Base-by-base conservation (phyloP, 2,888 invertebrate genomes). In the Agrochola lota region DNA sequence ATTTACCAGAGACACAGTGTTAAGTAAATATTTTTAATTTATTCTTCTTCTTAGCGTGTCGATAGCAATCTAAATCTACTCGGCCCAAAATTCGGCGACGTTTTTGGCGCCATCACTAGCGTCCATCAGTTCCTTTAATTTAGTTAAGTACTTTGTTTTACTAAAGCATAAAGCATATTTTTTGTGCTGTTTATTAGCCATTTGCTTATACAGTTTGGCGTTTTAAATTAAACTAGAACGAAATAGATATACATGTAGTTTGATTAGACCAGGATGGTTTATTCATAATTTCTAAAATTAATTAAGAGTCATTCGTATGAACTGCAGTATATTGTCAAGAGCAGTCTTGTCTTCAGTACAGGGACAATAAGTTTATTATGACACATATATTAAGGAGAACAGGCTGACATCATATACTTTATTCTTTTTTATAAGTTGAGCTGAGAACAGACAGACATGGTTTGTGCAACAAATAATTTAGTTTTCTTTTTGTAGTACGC, bases 201-300 rank as follows among this genome's bases (percentile, higher is more conserved):
- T 57, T 63, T 30, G 62, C 23, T 46, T 46, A 30, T 35, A 69
- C 46, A 15, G 26, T 35, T 69, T 40, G 26, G 7, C 6, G 9
- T 4, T 59, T 35, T 23, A 35, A 71, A 52, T 2, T 30, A 43
- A 78, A 55, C 23, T 62, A 11, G 9, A 66, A 64, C 17, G 15
- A 63, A 68, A 17, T 69, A 46, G 43, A 20, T 69, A 46, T 52
- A 57, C 20, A 69, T 52, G 57, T 64, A 64, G 57, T 26, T 75
- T 43, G 57, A 55, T 20, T 30, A 20, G 26, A 60, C 17, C 23
- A 57, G 40, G 8, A 63, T 59, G 49, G 40, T 72, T 71, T 43
- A 63, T 74, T 70, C 49, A 83, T 77, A 74, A 81, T 81, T 73
- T 80, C 74, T 73, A 70, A 73, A 82, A 80, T 80, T 82, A 83